Base-by-base conservation (phyloP, 2,888 invertebrate genomes). In the Pandemis corylana region DNA sequence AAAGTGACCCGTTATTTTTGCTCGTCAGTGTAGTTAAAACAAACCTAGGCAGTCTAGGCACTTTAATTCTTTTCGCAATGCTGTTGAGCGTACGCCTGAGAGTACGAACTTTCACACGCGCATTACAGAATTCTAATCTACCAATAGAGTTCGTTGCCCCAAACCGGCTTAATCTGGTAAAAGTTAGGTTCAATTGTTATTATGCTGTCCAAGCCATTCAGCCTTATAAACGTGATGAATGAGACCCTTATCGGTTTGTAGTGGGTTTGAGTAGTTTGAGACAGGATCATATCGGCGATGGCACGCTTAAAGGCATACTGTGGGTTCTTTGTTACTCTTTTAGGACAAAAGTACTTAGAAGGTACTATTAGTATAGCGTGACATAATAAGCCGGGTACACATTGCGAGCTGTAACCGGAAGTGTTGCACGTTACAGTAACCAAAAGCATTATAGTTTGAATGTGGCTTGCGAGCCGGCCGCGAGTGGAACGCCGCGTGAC, bases 141-240 rank as follows among this genome's bases (percentile, higher is more conserved):
- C 15, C 51, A 41, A 36, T 59, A 2, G 64, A 13, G 76, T 68
- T 68, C 68, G 56, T 66, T 76, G 72, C 65, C 65, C 73, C 71
- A 46, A 56, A 28, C 61, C 63, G 63, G 71, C 66, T 72, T 28
- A n/a, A 44, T 70, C 75, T 67, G 65, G 72, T 72, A 76, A 76
- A 76, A 73, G 69, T 73, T 72, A 69, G 59, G 72, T 65, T 69
- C 63, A 78, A 78, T 77, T 78, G 78, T 62, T 72, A 62, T 75
- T 71, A 76, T 36, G 68, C 49, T 72, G 79, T 77, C 77, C 76
- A 75, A 66, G 65, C 77, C 78, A 79, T 79, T 78, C 71, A 78
- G 41, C 62, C 49, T 61, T 66, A 75, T 71, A 71, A 74, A 75
- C 28, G 53, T 75, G 56, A 75, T 56, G 62, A 75, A 70, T 69